Percentiles rank a stretch among this genome's conserved stretches.
Conservation (phyloP, 1,140 invertebrate genomes). For the Cydia strobilella region DNA sequence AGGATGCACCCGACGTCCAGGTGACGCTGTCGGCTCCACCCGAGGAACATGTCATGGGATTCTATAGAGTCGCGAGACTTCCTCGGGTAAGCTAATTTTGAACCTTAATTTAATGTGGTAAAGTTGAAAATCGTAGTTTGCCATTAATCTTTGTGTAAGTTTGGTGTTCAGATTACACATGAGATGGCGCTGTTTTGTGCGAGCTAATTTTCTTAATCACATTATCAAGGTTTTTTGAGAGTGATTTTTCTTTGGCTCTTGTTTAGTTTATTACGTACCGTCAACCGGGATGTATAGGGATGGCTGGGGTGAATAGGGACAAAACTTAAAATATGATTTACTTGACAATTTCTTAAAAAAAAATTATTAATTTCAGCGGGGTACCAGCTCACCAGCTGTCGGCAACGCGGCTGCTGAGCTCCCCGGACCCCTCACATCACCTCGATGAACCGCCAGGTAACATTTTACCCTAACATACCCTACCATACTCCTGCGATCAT, state of each 20-base stretch:
- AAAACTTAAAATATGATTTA: too few relatives aligned
- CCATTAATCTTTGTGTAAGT: too few relatives aligned
- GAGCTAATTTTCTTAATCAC: too few relatives aligned
- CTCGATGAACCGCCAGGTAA: slow-evolving; percentile 83
- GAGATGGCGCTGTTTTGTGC: too few relatives aligned
- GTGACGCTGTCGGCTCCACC: slow-evolving; percentile 74
- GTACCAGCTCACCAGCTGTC: slow-evolving; percentile 83
- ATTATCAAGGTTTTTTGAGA: too few relatives aligned
- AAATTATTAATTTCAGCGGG: slow-evolving; percentile 64
- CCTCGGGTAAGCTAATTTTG: slow-evolving; percentile 61
- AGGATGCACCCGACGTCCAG: slow-evolving; percentile 68
- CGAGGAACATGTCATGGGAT: slow-evolving; percentile 80
- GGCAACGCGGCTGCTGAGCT: slow-evolving; percentile 88
- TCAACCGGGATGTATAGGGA: too few relatives aligned
- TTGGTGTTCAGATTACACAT: too few relatives aligned
- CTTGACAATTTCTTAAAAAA: too few relatives aligned
- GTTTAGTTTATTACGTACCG: too few relatives aligned
- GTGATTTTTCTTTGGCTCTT: too few relatives aligned
- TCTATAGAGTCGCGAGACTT: slow-evolving; percentile 78
- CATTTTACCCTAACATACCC: neutral
- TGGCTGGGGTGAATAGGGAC: too few relatives aligned
- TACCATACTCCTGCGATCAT: neutral
- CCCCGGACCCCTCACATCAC: slow-evolving; percentile 89
- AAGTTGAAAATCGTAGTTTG: too few relatives aligned
- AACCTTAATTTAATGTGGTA: neutral